These are phyloP conservation scores for Calephelis nemesis DNA, from an alignment of 1,140 invertebrate genomes.

Conservation along the genomic window DNA sequence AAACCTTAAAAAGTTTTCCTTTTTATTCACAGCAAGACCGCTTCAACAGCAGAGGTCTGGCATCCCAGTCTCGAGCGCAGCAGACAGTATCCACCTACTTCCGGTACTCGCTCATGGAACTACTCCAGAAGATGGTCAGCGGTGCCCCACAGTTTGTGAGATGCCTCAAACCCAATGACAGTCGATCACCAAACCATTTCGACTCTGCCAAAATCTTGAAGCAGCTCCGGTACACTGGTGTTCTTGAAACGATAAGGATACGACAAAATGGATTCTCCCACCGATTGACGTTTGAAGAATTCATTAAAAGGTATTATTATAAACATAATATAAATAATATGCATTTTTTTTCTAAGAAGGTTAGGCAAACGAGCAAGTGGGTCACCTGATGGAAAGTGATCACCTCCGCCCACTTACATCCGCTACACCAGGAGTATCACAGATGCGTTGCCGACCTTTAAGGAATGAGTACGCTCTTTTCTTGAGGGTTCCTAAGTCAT, in stretches of 20 bases:
- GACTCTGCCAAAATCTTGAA: constrained; percentile 86
- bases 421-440: too few relatives aligned
- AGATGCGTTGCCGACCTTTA: too few relatives aligned
- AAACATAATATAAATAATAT: background rate
- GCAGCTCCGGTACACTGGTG: constrained; percentile 89
- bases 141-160: constrained; percentile 90
- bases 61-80: constrained; percentile 90
- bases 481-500: too few relatives aligned
- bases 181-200: constrained; percentile 84
- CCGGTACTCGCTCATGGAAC: constrained; percentile 90
- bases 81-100: constrained; percentile 93
- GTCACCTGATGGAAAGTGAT: too few relatives aligned
- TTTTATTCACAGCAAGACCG: constrained; percentile 48
- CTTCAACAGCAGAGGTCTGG: constrained; percentile 82
- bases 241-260: constrained; percentile 90
- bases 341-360: too few relatives aligned
- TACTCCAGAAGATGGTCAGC: constrained; percentile 91
- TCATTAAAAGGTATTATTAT: constrained; percentile 84
- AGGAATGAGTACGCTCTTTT: too few relatives aligned
- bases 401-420: too few relatives aligned
- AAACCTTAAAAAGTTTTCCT: background rate
- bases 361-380: too few relatives aligned
- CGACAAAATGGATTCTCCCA: constrained; percentile 91
- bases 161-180: constrained; percentile 91
- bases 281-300: constrained; percentile 88